phyloP scores from a whole-genome alignment of 2,113 vertebrate species.

The Leuciscus idus region DNA sequence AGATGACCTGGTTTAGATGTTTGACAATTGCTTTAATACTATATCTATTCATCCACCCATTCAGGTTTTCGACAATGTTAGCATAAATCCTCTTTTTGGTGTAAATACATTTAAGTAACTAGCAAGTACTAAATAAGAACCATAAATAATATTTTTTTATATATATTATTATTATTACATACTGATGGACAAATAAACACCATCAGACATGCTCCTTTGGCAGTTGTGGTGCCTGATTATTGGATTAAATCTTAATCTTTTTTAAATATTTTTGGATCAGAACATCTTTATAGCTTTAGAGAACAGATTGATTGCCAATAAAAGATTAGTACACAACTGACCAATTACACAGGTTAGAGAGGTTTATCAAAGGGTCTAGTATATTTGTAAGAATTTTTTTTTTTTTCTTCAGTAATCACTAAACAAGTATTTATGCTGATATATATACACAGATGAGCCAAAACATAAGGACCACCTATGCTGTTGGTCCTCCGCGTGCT shows the following conservation, averaged over 20 bases:
- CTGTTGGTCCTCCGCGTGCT: no score
- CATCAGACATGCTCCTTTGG: not conserved
- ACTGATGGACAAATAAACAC: not conserved
- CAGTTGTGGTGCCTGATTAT: not conserved
- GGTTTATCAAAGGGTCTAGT: no score
- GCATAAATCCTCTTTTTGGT: not conserved
- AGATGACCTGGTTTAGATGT: slow-evolving; percentile 26
- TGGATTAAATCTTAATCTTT: not conserved
- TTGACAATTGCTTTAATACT: not conserved
- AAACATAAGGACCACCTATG: no score
- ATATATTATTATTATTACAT: not conserved
- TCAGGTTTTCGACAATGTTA: not conserved
- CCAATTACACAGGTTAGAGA: not conserved
- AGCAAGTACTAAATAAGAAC: not conserved
- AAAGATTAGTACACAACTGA: not conserved
- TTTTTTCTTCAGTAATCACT: not conserved
- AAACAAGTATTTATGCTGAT: not conserved
- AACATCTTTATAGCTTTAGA: not conserved
- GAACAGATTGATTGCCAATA: not conserved
- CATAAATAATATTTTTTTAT: no score
- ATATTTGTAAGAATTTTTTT: not conserved
- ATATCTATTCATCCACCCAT: not conserved
- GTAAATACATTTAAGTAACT: not conserved
- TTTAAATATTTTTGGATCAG: not conserved
- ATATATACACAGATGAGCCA: not conserved